Percentiles rank a stretch among this genome's conserved stretches.
phyloP scores from a whole-genome alignment of 2,113 vertebrate species.

The Sula dactylatra region DNA sequence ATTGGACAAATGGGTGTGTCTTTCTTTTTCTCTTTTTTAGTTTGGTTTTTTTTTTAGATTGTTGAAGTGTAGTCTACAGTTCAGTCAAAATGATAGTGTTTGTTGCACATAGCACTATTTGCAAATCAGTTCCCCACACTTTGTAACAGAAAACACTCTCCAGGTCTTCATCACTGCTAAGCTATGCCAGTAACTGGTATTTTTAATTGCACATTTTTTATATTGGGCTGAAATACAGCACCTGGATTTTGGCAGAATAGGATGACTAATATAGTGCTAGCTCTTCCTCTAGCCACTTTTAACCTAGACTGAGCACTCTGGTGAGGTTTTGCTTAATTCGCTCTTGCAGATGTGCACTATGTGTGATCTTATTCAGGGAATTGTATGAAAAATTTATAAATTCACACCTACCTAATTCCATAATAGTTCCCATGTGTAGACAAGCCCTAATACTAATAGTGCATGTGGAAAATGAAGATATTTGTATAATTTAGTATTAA shows the following conservation, averaged over 20 bases:
- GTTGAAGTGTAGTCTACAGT: neutral
- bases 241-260: neutral
- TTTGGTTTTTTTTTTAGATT: neutral
- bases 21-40: neutral
- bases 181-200: neutral
- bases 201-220: neutral
- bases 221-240: neutral
- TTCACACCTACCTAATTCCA: neutral
- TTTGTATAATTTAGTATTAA: conserved; percentile 1
- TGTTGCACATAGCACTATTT: neutral
- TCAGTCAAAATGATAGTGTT: neutral
- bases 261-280: neutral
- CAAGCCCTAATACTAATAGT: neutral
- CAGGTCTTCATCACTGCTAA: neutral
- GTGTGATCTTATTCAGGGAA: neutral
- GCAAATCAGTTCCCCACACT: neutral
- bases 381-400: neutral
- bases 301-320: neutral
- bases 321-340: neutral
- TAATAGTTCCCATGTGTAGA: neutral
- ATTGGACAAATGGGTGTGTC: neutral
- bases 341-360: neutral
- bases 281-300: neutral
- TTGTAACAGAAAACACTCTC: neutral
- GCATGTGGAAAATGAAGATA: neutral